These are phyloP conservation scores for Drosophila neonasuta DNA, from an alignment of 2,888 invertebrate genomes.

Conservation along the genomic window DNA sequence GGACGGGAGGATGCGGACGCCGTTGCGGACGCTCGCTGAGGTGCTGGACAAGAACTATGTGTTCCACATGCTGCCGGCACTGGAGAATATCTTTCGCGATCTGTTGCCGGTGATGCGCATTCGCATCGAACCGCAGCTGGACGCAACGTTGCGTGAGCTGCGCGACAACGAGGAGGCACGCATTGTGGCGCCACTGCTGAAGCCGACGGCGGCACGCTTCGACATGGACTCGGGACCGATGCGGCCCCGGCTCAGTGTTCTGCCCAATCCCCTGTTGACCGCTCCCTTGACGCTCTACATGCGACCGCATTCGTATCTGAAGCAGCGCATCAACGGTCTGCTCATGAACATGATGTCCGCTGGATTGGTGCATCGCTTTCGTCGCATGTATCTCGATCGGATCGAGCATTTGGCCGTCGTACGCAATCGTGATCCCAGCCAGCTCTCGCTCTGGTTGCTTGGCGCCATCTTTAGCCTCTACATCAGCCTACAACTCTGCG, in stretches of 20 bases:
- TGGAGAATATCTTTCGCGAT: constrained; percentile 43
- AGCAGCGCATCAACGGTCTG: constrained; percentile 55
- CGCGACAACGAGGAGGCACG: constrained; percentile 42
- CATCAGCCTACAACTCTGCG: constrained; percentile 46
- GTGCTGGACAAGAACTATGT: constrained; percentile 60
- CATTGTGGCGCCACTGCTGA: constrained; percentile 47
- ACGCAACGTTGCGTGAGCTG: constrained; percentile 9
- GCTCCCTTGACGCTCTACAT: constrained; percentile 75
- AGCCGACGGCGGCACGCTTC: constrained; percentile 53
- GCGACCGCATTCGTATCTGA: constrained; percentile 72
- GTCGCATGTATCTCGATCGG: constrained; percentile 61
- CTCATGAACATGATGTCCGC: constrained; percentile 69
- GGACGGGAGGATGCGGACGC: constrained; percentile 64
- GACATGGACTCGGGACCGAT: constrained; percentile 53
- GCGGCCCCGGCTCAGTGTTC: constrained; percentile 32
- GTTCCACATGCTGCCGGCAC: constrained; percentile 55
- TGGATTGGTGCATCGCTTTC: constrained; percentile 65
- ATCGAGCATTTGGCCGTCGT: constrained; percentile 21
- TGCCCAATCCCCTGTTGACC: constrained; percentile 61
- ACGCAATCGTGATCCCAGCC: constrained; percentile 48
- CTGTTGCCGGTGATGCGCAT: constrained; percentile 21
- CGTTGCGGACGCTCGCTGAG: constrained; percentile 58
- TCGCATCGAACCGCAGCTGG: not conserved
- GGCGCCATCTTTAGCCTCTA: constrained; percentile 68
- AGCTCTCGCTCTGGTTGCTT: constrained; percentile 62